These are phyloP conservation scores for Lepidocolaptes lacrymiger DNA, from an alignment of 2,797 vertebrate species.

Conservation along the genomic window DNA sequence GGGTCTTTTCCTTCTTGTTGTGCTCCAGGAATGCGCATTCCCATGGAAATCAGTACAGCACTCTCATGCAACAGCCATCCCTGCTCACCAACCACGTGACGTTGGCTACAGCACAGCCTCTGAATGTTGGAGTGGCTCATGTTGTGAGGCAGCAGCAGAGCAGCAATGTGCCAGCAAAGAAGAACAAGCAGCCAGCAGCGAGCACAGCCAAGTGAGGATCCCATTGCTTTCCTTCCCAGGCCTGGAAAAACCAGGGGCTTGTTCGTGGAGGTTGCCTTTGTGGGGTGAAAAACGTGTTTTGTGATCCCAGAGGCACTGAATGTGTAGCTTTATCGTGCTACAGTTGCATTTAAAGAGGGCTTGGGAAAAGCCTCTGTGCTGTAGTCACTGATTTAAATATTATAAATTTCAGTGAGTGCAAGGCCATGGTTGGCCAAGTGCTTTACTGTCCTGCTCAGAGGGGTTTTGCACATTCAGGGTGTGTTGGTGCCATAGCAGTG, in stretches of 20 bases:
- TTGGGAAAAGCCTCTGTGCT: background rate
- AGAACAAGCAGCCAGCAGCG: conserved; percentile 84
- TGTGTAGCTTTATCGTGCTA: background rate
- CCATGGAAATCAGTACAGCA: conserved; percentile 89
- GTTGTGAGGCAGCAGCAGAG: conserved; percentile 86
- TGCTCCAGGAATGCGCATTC: conserved; percentile 81
- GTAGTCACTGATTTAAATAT: background rate
- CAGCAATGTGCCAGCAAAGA: conserved; percentile 82
- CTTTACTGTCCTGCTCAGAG: background rate
- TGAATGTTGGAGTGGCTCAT: conserved; percentile 83
- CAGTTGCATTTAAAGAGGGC: background rate
- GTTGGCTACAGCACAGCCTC: conserved; percentile 81
- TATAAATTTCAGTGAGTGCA: background rate
- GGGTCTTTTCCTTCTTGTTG: background rate
- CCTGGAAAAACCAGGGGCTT: background rate
- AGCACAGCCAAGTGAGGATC: conserved; percentile 84
- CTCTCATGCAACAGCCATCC: conserved; percentile 86
- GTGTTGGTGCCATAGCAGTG: background rate
- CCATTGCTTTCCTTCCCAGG: background rate
- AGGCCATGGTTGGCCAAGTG: background rate
- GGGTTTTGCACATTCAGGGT: background rate
- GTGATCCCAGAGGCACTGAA: background rate
- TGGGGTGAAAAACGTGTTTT: background rate
- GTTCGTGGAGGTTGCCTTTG: background rate
- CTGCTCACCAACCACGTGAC: conserved; percentile 83